Evolutionary conservation across 2,888 invertebrate species (phyloP), one percentile per base, ranked within the genome.

Genomic region (Pachliopta kotzebuea): DNA sequence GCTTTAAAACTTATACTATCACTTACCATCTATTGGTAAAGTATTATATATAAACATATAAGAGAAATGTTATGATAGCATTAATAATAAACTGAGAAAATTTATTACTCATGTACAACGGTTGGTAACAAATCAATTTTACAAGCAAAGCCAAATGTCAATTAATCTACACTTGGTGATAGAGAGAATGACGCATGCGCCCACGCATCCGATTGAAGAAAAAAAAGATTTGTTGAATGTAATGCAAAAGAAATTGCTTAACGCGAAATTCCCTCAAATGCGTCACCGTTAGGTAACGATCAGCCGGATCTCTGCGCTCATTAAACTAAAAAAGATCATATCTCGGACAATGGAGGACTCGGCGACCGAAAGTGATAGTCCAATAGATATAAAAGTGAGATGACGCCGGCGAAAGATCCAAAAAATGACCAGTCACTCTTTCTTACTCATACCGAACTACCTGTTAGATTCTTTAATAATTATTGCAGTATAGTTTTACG

Each of bases 331-430:
- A 85, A 84, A 81, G 87, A 88, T 89, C 80, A 83, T 85, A 88
- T 88, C 86, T 73, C 79, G 76, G 77, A 89, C 89, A 88, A 89
- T 87, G 84, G 84, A 83, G 79, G 81, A 86, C 84, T 85, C 84
- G 79, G 78, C 82, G 86, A 84, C 87, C 76, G 84, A 88, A 88
- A 89, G 89, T 88, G 88, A 88, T 90, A 89, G 86, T 86, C 77
- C 83, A 81, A 84, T 83, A 85, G 84, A 87, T 84, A 86, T 83
- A 77, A 78, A 80, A 79, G 73, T 73, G 74, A 76, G 76, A 84
- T 83, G 86, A 83, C 80, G 82, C 80, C 82, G 78, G 79, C 76
- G 74, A 76, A 78, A 77, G 50, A 52, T 72, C 72, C 70, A 70
- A 66, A 79, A 72, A 80, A 72, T 81, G 80, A 74, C 78, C 78